Conservation (phyloP, 2,797 vertebrate genomes). For the Argyrosomus regius region DNA sequence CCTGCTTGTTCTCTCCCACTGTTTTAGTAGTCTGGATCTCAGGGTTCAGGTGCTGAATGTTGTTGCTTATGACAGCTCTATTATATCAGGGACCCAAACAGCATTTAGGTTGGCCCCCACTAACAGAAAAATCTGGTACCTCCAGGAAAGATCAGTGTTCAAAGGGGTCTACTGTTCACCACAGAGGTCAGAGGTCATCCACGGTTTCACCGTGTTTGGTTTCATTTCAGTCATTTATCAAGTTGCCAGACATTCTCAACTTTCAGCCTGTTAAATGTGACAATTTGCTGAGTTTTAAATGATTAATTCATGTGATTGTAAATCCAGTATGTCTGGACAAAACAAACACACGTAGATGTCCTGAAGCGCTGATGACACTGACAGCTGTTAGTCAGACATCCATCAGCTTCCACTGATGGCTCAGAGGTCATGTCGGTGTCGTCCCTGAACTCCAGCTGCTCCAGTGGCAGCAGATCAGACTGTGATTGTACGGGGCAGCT, state of each 20-base stretch:
- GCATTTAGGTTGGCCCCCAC: background rate
- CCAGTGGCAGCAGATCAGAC: no score
- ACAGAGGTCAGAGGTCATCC: conserved; percentile 13
- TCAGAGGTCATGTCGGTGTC: background rate
- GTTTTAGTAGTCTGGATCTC: background rate
- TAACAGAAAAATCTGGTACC: background rate
- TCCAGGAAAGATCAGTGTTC: conserved; percentile 3
- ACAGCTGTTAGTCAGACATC: background rate
- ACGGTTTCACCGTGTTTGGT: background rate
- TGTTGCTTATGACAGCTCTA: background rate
- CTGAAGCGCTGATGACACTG: background rate
- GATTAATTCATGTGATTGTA: background rate
- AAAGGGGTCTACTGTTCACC: background rate
- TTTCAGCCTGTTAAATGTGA: background rate
- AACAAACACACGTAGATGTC: no score
- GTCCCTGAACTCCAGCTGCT: no score
- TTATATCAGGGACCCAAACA: background rate
- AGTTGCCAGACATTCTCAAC: background rate
- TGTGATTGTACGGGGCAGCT: no score
- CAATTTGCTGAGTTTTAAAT: background rate
- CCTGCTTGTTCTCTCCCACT: background rate
- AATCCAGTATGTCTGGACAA: background rate
- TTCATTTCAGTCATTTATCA: background rate
- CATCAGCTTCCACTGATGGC: background rate
- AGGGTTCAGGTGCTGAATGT: background rate